Percentiles rank a stretch among this genome's conserved stretches.
These are phyloP conservation scores for Cladorhizidae sp. DNA, from an alignment of 37 sponge, comb jelly and placozoan genomes.

Conservation along the genomic window DNA sequence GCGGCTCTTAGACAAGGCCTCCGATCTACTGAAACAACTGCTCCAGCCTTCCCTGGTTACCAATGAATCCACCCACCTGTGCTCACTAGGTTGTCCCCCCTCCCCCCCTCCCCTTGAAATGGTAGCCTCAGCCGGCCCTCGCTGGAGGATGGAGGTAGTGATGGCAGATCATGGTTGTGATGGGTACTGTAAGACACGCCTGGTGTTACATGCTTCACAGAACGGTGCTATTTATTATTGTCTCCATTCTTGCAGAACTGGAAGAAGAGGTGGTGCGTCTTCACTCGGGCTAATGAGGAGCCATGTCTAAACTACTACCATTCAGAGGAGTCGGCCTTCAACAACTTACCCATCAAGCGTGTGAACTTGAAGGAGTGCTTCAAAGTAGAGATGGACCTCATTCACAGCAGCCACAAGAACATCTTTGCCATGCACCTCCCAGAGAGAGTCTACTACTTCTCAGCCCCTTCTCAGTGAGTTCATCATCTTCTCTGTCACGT, in stretches of 20 bases:
- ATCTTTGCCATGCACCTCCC: constrained; percentile 72
- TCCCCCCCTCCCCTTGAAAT: too few relatives aligned
- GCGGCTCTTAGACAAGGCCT: too few relatives aligned
- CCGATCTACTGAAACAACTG: too few relatives aligned
- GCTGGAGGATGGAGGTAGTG: too few relatives aligned
- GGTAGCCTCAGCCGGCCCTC: too few relatives aligned
- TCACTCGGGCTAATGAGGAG: constrained; percentile 17
- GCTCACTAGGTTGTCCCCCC: too few relatives aligned
- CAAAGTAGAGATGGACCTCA: constrained; percentile 39
- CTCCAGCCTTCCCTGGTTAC: too few relatives aligned
- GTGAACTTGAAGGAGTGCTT: constrained; percentile 40
- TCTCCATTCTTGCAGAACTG: constrained; percentile 24
- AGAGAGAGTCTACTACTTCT: constrained; percentile 70
- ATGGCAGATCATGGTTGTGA: too few relatives aligned
- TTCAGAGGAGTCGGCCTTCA: constrained; percentile 30
- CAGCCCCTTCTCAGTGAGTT: constrained; percentile 66
- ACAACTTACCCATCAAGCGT: constrained; percentile 38
- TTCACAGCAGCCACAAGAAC: constrained; percentile 41
- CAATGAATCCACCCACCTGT: too few relatives aligned
- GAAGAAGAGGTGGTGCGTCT: constrained; percentile 49
- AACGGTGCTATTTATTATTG: too few relatives aligned
- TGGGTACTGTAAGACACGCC: too few relatives aligned
- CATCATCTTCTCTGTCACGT: neutral
- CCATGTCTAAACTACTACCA: constrained; percentile 53
- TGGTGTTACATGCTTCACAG: too few relatives aligned